A percentile compares a stretch with the other conserved stretches of the same genome.
Conservation (phyloP, 2,888 invertebrate species). For the Odiellus spinosus region DNA sequence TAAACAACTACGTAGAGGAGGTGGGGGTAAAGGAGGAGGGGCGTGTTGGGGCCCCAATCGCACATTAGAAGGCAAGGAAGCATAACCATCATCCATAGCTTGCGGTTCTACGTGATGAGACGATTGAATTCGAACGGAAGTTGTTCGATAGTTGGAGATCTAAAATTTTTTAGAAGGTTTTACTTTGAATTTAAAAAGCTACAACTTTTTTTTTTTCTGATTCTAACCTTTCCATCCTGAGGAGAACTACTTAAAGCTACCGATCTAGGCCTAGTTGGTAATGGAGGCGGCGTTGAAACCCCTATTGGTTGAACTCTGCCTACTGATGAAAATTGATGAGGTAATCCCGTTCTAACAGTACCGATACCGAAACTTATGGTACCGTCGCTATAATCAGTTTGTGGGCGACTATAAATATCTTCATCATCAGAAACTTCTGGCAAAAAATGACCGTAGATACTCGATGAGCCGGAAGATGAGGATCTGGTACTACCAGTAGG, state of each 20-base stretch:
- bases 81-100: too few relatives aligned
- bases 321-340: neutral
- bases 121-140: too few relatives aligned
- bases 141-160: too few relatives aligned
- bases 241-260: conserved; percentile 8
- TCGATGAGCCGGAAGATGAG: conserved; percentile 12
- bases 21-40: too few relatives aligned
- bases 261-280: conserved; percentile 15
- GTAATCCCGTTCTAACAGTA: neutral
- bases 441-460: conserved; percentile 16
- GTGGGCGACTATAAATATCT: conserved; percentile 13
- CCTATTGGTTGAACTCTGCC: neutral
- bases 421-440: conserved; percentile 15
- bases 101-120: too few relatives aligned
- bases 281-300: conserved; percentile 9
- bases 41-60: too few relatives aligned
- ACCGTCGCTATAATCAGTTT: conserved; percentile 5
- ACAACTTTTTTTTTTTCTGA: too few relatives aligned
- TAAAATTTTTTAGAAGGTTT: too few relatives aligned
- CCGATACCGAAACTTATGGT: conserved; percentile 6
- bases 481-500: conserved; percentile 14
- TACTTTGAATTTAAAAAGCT: too few relatives aligned
- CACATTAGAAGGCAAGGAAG: too few relatives aligned
- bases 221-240: conserved; percentile 9
- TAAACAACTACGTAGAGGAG: too few relatives aligned